Base-by-base conservation (phyloP, 37 sponge, comb jelly and placozoan genomes). In the Theonella swinhoei region DNA sequence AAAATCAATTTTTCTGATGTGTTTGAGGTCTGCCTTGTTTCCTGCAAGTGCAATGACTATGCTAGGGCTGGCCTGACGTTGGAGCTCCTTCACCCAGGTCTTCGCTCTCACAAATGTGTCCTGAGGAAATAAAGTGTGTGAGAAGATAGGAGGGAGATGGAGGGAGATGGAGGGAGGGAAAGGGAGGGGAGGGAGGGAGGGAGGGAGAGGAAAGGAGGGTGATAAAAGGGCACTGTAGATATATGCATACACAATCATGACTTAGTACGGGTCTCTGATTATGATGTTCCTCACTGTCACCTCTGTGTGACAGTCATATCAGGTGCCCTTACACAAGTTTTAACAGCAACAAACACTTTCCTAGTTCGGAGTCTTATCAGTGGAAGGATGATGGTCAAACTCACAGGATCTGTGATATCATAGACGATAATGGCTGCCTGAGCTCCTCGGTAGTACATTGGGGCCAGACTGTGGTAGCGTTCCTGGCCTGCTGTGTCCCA, bases 401-500 rank as follows among this genome's bases (percentile, higher is more conserved):
- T 66, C 54, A 99, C 99, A 88, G 77, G 81, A 72, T 99, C 96
- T 7, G 99, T 95, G 75, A 99, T 94, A 75, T 99, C 99, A 77
- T 97, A 99, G 8, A 99, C 99, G 31, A 99, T 96, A 79, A 99
- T 97, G 32, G 99, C 99, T 32, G 99, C 96, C 79, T 99, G 99
- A 4, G 99, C 99, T 58, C 99, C 99, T 35, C 99, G 63, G 87
- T 99, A 99, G 89, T 99, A 99, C 99, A 99, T 99, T 31, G 99
- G 99, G 4, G 99, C 99, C 14, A 99, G 86, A 78, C 97, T 97
- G 89, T 99, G 99, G 71, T 97, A 99, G 38, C 99, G 72, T 79
- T 97, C 98, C 82, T 95, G 93, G 0, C 99, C 99, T 35, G 99
- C 99, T 63, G 99, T 99, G 82, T 99, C 99, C 99, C 99, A 99